A percentile compares a stretch with the other conserved stretches of the same genome.
Conservation (phyloP, 1,140 invertebrate genomes). For the Drosophila bifasciata region DNA sequence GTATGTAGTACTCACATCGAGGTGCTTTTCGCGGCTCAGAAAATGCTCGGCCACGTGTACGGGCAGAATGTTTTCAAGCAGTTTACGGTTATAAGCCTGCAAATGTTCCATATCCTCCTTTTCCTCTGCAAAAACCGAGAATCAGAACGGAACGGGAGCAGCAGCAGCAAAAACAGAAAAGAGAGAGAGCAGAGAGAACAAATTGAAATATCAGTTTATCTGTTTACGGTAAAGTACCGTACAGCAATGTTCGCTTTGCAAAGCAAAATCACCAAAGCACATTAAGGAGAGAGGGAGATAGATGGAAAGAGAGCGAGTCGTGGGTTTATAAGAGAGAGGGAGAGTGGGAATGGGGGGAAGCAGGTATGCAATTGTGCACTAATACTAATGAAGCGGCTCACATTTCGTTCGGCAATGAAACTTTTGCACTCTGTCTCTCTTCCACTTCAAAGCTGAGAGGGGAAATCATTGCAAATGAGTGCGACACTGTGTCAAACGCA, state of each 20-base stretch:
- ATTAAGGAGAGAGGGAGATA: not conserved
- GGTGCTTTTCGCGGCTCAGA: slow-evolving; percentile 91
- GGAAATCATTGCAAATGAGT: slow-evolving; percentile 34
- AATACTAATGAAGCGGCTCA: slow-evolving; percentile 72
- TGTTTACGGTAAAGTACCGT: slow-evolving; percentile 59
- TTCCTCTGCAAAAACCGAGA: slow-evolving; percentile 88
- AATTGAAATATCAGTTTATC: slow-evolving; percentile 82
- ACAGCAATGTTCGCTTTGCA: not conserved
- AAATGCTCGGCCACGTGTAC: slow-evolving; percentile 97
- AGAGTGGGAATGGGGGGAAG: slow-evolving; percentile 22
- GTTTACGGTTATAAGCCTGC: slow-evolving; percentile 95
- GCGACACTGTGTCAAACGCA: slow-evolving; percentile 34
- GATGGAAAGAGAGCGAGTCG: slow-evolving; percentile 22
- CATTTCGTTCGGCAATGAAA: slow-evolving; percentile 14
- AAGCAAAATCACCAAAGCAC: slow-evolving; percentile 34
- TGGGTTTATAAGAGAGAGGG: slow-evolving; percentile 16
- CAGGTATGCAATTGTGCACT: slow-evolving; percentile 49
- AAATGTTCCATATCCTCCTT: slow-evolving; percentile 97
- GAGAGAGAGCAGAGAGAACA: slow-evolving; percentile 48
- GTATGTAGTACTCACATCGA: slow-evolving; percentile 88
- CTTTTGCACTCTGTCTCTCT: slow-evolving; percentile 24
- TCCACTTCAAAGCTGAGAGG: not conserved
- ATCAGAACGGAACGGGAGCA: slow-evolving; percentile 4
- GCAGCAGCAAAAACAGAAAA: slow-evolving; percentile 5
- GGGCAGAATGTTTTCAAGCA: slow-evolving; percentile 97